A percentile compares a stretch with the other conserved stretches of the same genome.
phyloP scores from a whole-genome alignment of 1,140 invertebrate species.

The Arion vulgaris region DNA sequence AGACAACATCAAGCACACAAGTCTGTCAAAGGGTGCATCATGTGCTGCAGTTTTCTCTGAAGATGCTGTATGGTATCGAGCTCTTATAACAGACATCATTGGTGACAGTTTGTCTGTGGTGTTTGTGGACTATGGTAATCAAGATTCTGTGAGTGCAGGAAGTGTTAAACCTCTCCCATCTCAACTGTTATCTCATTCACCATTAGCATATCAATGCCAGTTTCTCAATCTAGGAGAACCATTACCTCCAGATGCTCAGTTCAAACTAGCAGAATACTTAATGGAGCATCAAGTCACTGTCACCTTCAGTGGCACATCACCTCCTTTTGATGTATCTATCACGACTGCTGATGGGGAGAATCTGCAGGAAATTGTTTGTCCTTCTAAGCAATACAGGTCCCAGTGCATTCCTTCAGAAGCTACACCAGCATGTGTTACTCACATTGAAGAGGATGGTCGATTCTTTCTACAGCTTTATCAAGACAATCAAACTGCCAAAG shows the following conservation, averaged over 20 bases:
- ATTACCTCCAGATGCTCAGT: constrained; percentile 29
- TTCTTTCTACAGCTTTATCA: constrained; percentile 74
- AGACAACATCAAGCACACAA: constrained; percentile 2
- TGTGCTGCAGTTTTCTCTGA: constrained; percentile 82
- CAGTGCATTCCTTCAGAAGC: constrained; percentile 40
- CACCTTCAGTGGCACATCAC: constrained; percentile 41
- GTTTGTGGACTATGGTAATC: constrained; percentile 81
- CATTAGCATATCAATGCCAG: constrained; percentile 42
- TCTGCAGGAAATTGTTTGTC: constrained; percentile 37
- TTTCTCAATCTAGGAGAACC: constrained; percentile 40
- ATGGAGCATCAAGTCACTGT: constrained; percentile 52
- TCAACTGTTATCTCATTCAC: constrained; percentile 33
- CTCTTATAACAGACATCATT: constrained; percentile 77
- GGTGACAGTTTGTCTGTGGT: constrained; percentile 78
- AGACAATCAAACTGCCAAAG: constrained; percentile 73
- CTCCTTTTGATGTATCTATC: constrained; percentile 42
- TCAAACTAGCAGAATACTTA: constrained; percentile 49
- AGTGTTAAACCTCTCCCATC: constrained; percentile 40
- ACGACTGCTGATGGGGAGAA: constrained; percentile 45
- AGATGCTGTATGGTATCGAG: constrained; percentile 83
- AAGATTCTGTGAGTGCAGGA: constrained; percentile 53
- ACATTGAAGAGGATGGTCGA: constrained; percentile 63
- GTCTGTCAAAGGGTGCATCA: constrained; percentile 61
- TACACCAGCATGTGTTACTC: constrained; percentile 50
- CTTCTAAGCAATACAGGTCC: neutral